These are phyloP conservation scores for Enteromius afrohamiltoni DNA, from an alignment of 2,797 vertebrate species.

Conservation along the genomic window DNA sequence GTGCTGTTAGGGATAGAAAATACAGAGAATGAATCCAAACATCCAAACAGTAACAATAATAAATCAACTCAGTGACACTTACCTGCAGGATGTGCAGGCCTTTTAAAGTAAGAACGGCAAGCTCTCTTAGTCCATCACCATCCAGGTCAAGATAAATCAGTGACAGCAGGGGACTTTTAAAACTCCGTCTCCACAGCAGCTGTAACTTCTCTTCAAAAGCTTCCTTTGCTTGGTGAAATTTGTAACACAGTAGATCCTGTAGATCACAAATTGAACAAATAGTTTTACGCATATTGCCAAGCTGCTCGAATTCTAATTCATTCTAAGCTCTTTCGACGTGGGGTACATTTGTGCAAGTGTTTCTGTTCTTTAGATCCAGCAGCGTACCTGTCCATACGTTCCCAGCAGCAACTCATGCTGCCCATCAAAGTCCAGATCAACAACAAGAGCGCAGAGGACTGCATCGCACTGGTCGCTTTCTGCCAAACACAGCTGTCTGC, in stretches of 20 bases:
- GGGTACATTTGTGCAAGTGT: not conserved
- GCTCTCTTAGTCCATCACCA: slow-evolving; percentile 84
- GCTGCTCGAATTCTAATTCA: not conserved
- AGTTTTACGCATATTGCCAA: not conserved
- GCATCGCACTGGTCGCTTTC: slow-evolving; percentile 89
- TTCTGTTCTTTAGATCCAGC: not conserved
- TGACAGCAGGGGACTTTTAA: slow-evolving; percentile 88
- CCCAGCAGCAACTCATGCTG: slow-evolving; percentile 86
- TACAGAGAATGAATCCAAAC: not conserved
- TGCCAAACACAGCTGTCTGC: slow-evolving; percentile 75
- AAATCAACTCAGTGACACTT: not conserved
- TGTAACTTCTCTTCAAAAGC: slow-evolving; percentile 70
- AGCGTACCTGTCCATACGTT: slow-evolving; percentile 88
- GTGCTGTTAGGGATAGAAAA: slow-evolving; percentile 68
- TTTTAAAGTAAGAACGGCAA: slow-evolving; percentile 88
- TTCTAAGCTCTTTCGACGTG: not conserved
- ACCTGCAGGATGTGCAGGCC: slow-evolving; percentile 92
- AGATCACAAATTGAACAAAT: not conserved
- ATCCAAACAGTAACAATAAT: not conserved
- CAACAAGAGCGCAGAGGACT: slow-evolving; percentile 85
- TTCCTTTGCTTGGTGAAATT: slow-evolving; percentile 69
- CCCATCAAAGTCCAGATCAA: slow-evolving; percentile 87
- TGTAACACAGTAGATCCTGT: slow-evolving; percentile 91
- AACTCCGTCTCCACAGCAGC: slow-evolving; percentile 85
- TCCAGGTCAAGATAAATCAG: slow-evolving; percentile 88